Evolutionary conservation across 2,888 invertebrate genomes (phyloP).

Genomic region (Polyploca ridens): DNA sequence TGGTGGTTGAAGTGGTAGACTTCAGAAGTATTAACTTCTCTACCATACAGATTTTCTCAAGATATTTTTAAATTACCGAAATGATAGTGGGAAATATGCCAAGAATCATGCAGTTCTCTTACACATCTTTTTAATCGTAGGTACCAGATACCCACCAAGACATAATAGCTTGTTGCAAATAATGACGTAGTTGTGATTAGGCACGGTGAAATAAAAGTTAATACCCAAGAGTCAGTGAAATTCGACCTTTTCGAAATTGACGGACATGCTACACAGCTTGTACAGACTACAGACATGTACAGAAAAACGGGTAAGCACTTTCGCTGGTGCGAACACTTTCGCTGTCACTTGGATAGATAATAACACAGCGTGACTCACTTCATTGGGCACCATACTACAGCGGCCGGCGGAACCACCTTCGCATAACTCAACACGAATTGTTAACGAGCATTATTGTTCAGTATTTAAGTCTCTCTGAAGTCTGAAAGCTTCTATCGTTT

Average conservation of each 20-base stretch:
- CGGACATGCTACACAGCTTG: slow-evolving; percentile 25
- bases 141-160: too few species aligned
- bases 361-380: slow-evolving; percentile 53
- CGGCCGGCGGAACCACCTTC: slow-evolving; percentile 17
- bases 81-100: too few species aligned
- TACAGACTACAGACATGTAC: slow-evolving; percentile 28
- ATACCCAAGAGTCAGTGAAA: slow-evolving; percentile 42
- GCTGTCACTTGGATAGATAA: slow-evolving; percentile 62
- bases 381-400: slow-evolving; percentile 40
- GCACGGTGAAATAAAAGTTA: background rate
- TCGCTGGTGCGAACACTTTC: slow-evolving; percentile 71
- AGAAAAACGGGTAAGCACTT: slow-evolving; percentile 49
- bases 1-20: background rate
- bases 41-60: background rate
- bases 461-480: background rate
- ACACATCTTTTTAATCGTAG: too few species aligned
- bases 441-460: background rate
- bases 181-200: background rate
- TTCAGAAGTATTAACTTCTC: background rate
- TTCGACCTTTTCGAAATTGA: slow-evolving; percentile 52
- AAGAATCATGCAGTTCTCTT: background rate
- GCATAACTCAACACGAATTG: slow-evolving; percentile 15
- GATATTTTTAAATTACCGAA: too few species aligned
- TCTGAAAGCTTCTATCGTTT: background rate
- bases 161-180: background rate